phyloP scores from a whole-genome alignment of 2,888 invertebrate genomes.

The Volucella inflata region DNA sequence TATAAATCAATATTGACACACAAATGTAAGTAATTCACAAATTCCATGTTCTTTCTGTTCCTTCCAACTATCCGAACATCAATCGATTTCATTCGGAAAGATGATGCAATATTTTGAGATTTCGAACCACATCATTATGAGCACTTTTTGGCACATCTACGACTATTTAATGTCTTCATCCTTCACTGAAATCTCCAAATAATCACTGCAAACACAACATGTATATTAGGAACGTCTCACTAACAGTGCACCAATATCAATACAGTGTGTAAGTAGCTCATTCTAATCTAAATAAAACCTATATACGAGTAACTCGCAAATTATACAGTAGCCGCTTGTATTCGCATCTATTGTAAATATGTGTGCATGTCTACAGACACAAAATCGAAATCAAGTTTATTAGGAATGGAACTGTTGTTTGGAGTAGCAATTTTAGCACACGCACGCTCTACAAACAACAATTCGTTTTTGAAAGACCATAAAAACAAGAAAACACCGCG shows the following conservation, averaged over 20 bases:
- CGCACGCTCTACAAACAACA: background rate
- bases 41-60: background rate
- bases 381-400: constrained; percentile 4
- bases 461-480: constrained; percentile 18
- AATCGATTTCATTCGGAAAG: constrained; percentile 2
- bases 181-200: constrained; percentile 23
- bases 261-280: background rate
- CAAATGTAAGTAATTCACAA: background rate
- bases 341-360: too few species aligned
- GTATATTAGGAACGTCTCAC: background rate
- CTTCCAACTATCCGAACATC: background rate
- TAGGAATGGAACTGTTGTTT: background rate
- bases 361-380: too few species aligned
- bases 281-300: constrained; percentile 28
- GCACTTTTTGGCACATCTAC: constrained; percentile 13
- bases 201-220: background rate
- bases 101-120: constrained; percentile 33
- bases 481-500: constrained; percentile 18
- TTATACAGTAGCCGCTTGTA: constrained; percentile 20
- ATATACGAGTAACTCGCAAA: constrained; percentile 28
- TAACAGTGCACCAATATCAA: constrained; percentile 21
- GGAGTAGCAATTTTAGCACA: background rate
- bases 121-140: constrained; percentile 1
- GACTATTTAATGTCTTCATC: constrained; percentile 11
- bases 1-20: constrained; percentile 12